A percentile compares a stretch with the other conserved stretches of the same genome.
These are phyloP conservation scores for Tokudaia muenninki DNA, from an alignment of 2,797 vertebrate species.

Conservation along the genomic window DNA sequence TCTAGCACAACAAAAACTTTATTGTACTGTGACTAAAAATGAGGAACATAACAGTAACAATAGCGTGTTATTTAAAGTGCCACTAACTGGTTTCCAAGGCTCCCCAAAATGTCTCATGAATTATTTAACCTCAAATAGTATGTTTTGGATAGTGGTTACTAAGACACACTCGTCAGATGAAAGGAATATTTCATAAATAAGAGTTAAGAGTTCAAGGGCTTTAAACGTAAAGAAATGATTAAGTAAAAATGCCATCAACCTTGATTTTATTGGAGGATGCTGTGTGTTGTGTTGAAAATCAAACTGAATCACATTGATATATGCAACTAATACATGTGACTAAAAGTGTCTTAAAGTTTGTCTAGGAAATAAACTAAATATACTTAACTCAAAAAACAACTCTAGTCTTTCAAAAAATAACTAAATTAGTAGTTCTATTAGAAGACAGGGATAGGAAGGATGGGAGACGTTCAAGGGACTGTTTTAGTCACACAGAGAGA, in stretches of 20 bases:
- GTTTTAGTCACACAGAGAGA: background rate
- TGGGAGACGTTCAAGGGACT: background rate
- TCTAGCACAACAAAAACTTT: constrained; percentile 51
- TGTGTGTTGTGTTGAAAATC: background rate
- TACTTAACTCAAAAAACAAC: background rate
- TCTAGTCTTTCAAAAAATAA: background rate
- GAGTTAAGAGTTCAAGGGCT: background rate
- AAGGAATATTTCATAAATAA: background rate
- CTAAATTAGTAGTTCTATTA: background rate
- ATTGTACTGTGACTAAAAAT: constrained; percentile 45
- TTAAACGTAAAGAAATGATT: background rate
- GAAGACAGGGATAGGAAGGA: background rate
- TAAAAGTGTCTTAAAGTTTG: background rate
- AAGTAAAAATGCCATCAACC: background rate
- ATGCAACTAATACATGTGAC: background rate
- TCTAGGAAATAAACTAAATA: background rate
- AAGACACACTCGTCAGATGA: background rate
- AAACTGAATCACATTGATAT: background rate
- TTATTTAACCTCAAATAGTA: constrained; percentile 33
- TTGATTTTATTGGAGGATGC: background rate
- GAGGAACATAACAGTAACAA: background rate
- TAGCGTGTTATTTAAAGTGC: background rate
- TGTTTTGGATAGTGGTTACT: background rate
- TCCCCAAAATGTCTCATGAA: constrained; percentile 39
- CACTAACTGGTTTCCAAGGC: constrained; percentile 5